Conservation (phyloP, 2,113 vertebrate species). For the Promerops cafer region DNA sequence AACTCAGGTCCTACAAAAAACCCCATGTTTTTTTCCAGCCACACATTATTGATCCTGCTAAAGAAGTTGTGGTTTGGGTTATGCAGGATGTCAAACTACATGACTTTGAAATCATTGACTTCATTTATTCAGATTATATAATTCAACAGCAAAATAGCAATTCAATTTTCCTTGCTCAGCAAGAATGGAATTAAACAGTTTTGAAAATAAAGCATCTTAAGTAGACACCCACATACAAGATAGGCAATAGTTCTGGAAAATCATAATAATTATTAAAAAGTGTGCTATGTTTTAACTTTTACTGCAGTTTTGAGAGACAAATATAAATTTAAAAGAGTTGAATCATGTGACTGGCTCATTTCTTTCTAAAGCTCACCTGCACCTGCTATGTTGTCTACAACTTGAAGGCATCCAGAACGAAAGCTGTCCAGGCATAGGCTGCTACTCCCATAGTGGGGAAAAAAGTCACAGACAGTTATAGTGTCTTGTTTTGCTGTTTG, state of each 20-base stretch:
- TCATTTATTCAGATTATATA: background rate
- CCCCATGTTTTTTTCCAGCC: rapidly evolving
- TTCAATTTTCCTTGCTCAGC: background rate
- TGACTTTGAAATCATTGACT: background rate
- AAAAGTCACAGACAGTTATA: background rate
- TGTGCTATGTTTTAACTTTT: background rate
- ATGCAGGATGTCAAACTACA: background rate
- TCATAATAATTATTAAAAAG: background rate
- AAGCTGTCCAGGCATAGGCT: background rate
- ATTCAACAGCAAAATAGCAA: background rate
- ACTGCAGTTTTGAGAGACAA: background rate
- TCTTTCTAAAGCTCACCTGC: background rate
- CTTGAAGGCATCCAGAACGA: background rate
- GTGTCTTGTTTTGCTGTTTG: background rate
- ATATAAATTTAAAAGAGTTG: background rate
- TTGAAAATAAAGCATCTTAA: background rate
- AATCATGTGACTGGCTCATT: background rate
- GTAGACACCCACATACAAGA: background rate
- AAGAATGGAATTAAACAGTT: background rate
- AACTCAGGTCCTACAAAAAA: background rate
- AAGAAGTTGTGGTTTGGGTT: background rate
- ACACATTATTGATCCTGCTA: background rate
- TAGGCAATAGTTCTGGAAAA: background rate
- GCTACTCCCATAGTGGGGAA: background rate
- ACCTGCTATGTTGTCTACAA: background rate